phyloP scores from a whole-genome alignment of 2,888 invertebrate genomes.

The Perizoma flavofasciatum region DNA sequence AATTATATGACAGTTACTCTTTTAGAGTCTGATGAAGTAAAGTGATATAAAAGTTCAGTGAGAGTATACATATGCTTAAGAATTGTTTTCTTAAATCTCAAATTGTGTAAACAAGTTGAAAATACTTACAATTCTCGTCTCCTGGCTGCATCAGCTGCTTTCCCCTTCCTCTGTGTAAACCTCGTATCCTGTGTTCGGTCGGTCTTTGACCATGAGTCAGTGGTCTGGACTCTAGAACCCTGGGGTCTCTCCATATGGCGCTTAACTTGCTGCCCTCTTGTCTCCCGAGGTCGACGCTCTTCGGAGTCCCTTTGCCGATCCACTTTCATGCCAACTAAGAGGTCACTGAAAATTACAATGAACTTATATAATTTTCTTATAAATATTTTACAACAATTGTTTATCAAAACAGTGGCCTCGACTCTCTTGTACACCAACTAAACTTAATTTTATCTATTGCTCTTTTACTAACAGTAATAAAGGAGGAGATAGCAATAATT shows the following conservation, averaged over 20 bases:
- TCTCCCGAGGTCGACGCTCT: conserved; percentile 49
- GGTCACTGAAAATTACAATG: conserved; percentile 85
- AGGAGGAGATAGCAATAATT: too few species aligned
- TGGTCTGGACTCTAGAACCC: neutral
- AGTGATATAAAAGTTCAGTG: too few species aligned
- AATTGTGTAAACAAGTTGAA: neutral
- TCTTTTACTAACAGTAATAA: too few species aligned
- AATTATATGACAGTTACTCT: too few species aligned
- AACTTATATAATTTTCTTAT: too few species aligned
- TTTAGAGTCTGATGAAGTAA: too few species aligned
- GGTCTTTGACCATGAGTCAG: conserved; percentile 30
- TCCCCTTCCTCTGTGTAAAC: conserved; percentile 48
- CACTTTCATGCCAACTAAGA: conserved; percentile 91
- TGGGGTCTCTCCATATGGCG: conserved; percentile 64
- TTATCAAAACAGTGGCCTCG: too few species aligned
- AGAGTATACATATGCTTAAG: too few species aligned
- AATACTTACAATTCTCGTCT: conserved; percentile 24
- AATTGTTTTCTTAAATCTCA: neutral
- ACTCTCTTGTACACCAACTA: too few species aligned
- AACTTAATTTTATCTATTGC: too few species aligned
- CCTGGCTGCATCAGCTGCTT: conserved; percentile 15
- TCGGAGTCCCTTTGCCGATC: conserved; percentile 80
- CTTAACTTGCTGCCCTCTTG: conserved; percentile 82
- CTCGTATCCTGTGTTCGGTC: conserved; percentile 48
- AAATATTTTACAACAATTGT: too few species aligned